Base-by-base conservation (phyloP, 1,140 invertebrate species). In the Maconellicoccus hirsutus region DNA sequence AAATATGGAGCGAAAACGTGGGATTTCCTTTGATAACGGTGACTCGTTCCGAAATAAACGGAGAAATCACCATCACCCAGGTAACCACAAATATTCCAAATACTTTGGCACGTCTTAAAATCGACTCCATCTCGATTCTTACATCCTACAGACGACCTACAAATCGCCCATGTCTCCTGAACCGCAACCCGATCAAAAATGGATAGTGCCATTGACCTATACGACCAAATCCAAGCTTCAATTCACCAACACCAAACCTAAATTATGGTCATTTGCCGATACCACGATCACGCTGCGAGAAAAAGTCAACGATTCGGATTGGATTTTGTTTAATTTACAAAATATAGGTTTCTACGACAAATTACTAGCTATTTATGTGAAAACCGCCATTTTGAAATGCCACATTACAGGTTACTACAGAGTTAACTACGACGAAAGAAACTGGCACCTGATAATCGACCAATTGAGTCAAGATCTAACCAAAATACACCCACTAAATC, bases 151-250 rank as follows among this genome's bases (percentile, higher is more conserved):
- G 26, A 21, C 66, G 66, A 27, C 42, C 76, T 86, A 0, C 76
- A 76, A 42, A n/a, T 29, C 14, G 25, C 66, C 23, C 29, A 78
- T 63, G 73, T 72, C n/a, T 78, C 75, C 1, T 26, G 73, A n/a
- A 75, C 75, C 0, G 75, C 76, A 14, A 74, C 80, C 2, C 79
- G 80, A 25, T 78, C 0, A 75, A 86, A 70, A 73, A 1, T 94
- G 91, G 92, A 91, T 89, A 86, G 85, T 95, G 42, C 92, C 92
- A 0, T 83, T 95, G 0, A 91, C 90, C 0, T 91, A 86, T 74
- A 89, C 89, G 0, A 86, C 85, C 0, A 83, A 84, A 70, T 76
- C 78, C 0, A 80, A 85, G 69, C 78, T 82, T 4, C 81, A 89
- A 75, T 90, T 91, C 74, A 79, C 81, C n/a, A 82, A 81, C 19